These are phyloP conservation scores for Ophion ellenae DNA, from an alignment of 2,888 invertebrate species.

Conservation along the genomic window DNA sequence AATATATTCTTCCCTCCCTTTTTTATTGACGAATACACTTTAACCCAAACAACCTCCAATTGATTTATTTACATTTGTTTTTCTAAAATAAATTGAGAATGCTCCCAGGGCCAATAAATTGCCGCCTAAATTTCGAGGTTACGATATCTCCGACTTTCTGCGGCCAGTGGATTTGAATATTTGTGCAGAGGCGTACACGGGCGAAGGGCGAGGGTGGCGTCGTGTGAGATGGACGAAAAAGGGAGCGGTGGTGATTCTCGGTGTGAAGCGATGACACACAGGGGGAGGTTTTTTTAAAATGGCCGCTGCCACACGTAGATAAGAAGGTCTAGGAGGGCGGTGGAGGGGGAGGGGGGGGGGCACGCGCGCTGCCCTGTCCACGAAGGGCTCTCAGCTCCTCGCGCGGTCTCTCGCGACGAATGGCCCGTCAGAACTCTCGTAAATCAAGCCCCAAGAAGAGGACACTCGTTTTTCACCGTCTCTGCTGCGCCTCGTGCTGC, in stretches of 20 bases:
- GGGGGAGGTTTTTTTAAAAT: constrained; percentile 74
- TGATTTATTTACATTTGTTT: neutral
- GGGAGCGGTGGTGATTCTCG: constrained; percentile 44
- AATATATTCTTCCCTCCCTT: too few relatives aligned
- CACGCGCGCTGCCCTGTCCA: constrained; percentile 46
- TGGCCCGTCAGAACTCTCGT: constrained; percentile 83
- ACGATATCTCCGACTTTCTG: constrained; percentile 5
- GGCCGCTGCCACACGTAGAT: constrained; percentile 79
- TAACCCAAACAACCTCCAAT: neutral
- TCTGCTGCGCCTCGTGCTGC: constrained; percentile 5
- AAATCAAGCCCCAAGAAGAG: constrained; percentile 79
- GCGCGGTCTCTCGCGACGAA: constrained; percentile 77
- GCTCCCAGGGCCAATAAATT: neutral
- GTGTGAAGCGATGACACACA: constrained; percentile 46
- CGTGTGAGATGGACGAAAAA: constrained; percentile 43
- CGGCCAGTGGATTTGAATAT: constrained; percentile 65
- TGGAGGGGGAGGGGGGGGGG: constrained; percentile 61
- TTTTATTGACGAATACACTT: too few relatives aligned
- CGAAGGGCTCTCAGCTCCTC: constrained; percentile 74
- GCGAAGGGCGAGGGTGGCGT: constrained; percentile 46
- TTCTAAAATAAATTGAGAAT: neutral
- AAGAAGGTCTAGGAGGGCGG: constrained; percentile 68
- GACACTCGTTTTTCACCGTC: constrained; percentile 68
- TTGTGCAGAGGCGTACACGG: constrained; percentile 48
- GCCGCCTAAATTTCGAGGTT: neutral